These are phyloP conservation scores for Thyatira batis DNA, from an alignment of 2,888 invertebrate species.

Conservation along the genomic window DNA sequence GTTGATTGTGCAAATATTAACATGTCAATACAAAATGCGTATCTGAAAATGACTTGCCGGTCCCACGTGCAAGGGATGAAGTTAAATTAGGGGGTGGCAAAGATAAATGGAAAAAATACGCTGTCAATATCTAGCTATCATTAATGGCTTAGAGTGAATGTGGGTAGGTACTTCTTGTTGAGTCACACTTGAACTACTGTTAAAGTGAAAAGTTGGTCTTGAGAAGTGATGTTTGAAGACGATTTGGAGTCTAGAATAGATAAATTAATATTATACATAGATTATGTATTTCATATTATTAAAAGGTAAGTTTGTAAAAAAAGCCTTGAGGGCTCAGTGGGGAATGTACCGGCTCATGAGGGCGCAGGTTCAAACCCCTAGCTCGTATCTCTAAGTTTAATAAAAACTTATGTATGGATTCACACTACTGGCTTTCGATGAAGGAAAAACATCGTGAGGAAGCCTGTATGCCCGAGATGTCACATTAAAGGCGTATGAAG, in stretches of 20 bases:
- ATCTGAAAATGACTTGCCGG: slow-evolving; percentile 61
- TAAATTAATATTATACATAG: slow-evolving; percentile 2
- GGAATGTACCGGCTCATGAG: too few relatives aligned
- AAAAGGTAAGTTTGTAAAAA: background rate
- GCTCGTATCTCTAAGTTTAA: too few relatives aligned
- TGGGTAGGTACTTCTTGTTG: slow-evolving; percentile 50
- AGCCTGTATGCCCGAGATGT: too few relatives aligned
- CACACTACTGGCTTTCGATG: too few relatives aligned
- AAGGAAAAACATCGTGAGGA: too few relatives aligned
- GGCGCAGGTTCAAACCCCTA: too few relatives aligned
- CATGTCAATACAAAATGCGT: slow-evolving; percentile 64
- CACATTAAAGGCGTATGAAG: too few relatives aligned
- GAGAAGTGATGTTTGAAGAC: background rate
- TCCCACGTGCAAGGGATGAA: slow-evolving; percentile 45
- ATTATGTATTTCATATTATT: too few relatives aligned
- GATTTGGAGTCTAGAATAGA: background rate
- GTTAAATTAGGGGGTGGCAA: slow-evolving; percentile 65
- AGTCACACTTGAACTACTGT: slow-evolving; percentile 29
- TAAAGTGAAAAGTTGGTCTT: slow-evolving; percentile 6
- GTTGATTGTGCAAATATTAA: slow-evolving; percentile 44
- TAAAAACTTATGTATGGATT: too few relatives aligned
- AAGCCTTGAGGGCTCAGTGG: background rate
- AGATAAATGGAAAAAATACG: slow-evolving; percentile 65
- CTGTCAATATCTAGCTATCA: slow-evolving; percentile 72
- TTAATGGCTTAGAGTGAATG: slow-evolving; percentile 66